Evolutionary conservation across 2,113 vertebrate genomes (phyloP).

Genomic region (Coryphaenoides rupestris): DNA sequence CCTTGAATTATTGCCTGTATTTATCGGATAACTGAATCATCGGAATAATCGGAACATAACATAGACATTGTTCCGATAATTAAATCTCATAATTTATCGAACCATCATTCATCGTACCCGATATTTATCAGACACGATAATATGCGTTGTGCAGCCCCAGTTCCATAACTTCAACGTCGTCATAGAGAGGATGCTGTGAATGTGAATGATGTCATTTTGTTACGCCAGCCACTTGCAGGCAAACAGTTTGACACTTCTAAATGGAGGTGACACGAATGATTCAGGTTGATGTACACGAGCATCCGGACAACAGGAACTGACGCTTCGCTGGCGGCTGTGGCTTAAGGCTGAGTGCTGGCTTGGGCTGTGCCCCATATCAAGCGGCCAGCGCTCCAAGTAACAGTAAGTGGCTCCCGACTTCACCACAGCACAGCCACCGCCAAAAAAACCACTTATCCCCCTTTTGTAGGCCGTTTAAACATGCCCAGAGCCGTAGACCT

Average conservation of each 20-base stretch:
- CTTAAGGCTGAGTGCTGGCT: conserved; percentile 44
- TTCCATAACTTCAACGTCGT: too few relatives aligned
- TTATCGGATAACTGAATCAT: too few relatives aligned
- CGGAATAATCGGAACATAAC: too few relatives aligned
- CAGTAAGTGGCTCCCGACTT: conserved; percentile 25
- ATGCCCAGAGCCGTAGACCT: too few relatives aligned
- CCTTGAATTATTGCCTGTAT: too few relatives aligned
- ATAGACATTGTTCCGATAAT: too few relatives aligned
- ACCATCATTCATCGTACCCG: too few relatives aligned
- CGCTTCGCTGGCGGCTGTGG: conserved; percentile 54
- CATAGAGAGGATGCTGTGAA: not conserved
- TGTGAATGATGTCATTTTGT: not conserved
- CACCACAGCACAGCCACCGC: not conserved
- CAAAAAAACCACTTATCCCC: not conserved
- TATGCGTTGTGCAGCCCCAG: too few relatives aligned
- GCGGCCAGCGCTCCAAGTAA: conserved; percentile 42
- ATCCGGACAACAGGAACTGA: conserved; percentile 48
- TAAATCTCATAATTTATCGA: too few relatives aligned
- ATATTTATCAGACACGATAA: too few relatives aligned
- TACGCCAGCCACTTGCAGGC: not conserved
- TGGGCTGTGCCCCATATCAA: conserved; percentile 66
- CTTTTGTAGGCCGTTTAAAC: not conserved
- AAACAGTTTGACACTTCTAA: conserved; percentile 10
- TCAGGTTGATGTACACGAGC: conserved; percentile 46
- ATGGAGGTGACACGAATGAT: conserved; percentile 12